Evolutionary conservation across 2,113 vertebrate species (phyloP).

Genomic region (Sinocyclocheilus maitianheensis): DNA sequence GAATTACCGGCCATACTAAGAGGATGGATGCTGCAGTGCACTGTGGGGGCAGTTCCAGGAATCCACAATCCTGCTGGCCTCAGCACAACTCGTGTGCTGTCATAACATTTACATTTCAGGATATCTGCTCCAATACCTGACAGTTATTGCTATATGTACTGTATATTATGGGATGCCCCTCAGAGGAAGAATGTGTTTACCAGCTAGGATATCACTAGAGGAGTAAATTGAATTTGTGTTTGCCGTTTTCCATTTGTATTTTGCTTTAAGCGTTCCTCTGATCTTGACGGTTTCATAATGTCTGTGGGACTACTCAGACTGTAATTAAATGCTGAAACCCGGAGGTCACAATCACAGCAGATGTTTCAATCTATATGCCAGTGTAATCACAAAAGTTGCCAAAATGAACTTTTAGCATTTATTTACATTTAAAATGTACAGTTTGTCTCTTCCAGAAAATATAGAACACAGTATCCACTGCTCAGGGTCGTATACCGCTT

Average conservation of each 20-base stretch:
- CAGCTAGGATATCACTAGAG: neutral
- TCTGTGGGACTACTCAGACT: neutral
- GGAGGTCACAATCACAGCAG: neutral
- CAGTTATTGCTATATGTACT: constrained; percentile 19
- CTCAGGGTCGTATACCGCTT: neutral
- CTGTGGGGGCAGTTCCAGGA: constrained; percentile 28
- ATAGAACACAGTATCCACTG: neutral
- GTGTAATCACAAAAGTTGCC: neutral
- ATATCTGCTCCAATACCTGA: neutral
- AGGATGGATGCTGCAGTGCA: neutral
- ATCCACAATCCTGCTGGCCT: constrained; percentile 8
- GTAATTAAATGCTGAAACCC: neutral
- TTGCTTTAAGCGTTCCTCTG: neutral
- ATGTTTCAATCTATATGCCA: neutral
- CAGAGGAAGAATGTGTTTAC: constrained; percentile 1
- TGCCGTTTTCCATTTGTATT: neutral
- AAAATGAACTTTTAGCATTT: neutral
- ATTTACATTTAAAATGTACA: neutral
- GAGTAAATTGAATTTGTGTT: neutral
- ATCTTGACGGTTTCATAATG: neutral
- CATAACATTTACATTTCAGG: neutral
- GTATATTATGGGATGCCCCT: neutral
- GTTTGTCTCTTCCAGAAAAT: neutral
- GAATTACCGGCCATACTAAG: constrained; percentile 7
- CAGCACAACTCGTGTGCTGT: constrained; percentile 5